A percentile compares a stretch with the other conserved stretches of the same genome.
Conservation (phyloP, 2,888 invertebrate species). For the Xiphydria camelus region DNA sequence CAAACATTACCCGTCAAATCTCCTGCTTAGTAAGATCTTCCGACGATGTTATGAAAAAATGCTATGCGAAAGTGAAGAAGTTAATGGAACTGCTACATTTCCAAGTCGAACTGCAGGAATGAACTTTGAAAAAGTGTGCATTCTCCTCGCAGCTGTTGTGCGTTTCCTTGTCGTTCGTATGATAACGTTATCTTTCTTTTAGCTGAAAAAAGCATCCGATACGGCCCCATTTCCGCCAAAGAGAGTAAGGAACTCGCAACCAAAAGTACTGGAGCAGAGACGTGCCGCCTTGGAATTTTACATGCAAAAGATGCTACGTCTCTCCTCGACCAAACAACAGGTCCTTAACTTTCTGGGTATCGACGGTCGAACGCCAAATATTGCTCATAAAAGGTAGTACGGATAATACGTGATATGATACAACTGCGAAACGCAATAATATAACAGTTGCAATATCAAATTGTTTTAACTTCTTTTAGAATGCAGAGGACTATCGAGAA, state of each 20-base stretch:
- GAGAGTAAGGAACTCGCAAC: conserved; percentile 62
- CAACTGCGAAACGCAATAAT: background rate
- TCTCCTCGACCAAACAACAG: conserved; percentile 56
- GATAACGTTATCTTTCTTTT: no score
- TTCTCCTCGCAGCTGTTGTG: no score
- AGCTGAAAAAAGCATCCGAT: conserved; percentile 60
- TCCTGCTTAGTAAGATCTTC: no score
- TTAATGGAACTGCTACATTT: no score
- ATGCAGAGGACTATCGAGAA: conserved; percentile 25
- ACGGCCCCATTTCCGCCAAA: conserved; percentile 65
- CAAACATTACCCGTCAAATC: no score
- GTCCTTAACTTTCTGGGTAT: conserved; percentile 59
- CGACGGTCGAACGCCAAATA: conserved; percentile 33
- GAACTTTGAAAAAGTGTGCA: no score
- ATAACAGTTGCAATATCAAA: background rate
- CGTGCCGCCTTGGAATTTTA: conserved; percentile 61
- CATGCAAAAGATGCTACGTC: conserved; percentile 60
- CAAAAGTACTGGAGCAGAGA: conserved; percentile 63
- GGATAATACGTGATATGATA: background rate
- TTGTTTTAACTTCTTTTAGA: conserved; percentile 28
- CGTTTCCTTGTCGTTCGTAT: no score
- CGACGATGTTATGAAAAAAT: no score
- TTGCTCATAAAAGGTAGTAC: conserved; percentile 37
- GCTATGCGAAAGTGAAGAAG: no score
- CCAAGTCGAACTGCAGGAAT: no score